Conservation (phyloP, 2,797 vertebrate species). For the Ctenochaetus hawaiiensis region DNA sequence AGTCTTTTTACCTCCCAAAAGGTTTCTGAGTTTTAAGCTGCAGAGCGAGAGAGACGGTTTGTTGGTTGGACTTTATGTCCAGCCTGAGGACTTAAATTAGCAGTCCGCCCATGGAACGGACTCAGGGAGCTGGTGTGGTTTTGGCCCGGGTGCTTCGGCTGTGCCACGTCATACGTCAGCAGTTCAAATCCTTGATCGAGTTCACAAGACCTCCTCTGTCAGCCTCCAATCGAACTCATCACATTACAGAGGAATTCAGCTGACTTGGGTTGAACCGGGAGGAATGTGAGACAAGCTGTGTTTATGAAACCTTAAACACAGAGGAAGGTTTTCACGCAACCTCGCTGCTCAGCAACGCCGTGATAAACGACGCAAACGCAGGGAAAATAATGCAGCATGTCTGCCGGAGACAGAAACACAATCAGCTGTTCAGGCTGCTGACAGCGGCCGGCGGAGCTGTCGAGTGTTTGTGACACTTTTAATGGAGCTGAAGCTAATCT, state of each 20-base stretch:
- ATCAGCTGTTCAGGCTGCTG: not conserved
- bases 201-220: constrained; percentile 45
- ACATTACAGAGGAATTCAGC: constrained; percentile 52
- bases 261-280: constrained; percentile 27
- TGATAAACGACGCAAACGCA: not conserved
- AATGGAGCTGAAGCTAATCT: not conserved
- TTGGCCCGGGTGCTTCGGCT: too few species aligned
- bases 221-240: not conserved
- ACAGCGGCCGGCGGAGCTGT: not conserved
- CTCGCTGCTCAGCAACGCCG: constrained; percentile 16
- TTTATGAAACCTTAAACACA: constrained; percentile 1
- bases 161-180: constrained; percentile 17
- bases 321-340: not conserved
- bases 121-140: not conserved
- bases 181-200: constrained; percentile 1
- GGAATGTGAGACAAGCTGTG: constrained; percentile 20
- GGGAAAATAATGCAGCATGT: not conserved
- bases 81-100: not conserved
- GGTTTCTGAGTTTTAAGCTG: not conserved
- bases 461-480: not conserved
- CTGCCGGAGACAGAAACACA: not conserved
- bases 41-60: not conserved
- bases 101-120: too few species aligned
- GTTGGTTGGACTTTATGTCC: too few species aligned
- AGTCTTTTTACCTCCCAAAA: not conserved